phyloP scores from a whole-genome alignment of 2,888 invertebrate species.

The Gymnoscelis rufifasciata region DNA sequence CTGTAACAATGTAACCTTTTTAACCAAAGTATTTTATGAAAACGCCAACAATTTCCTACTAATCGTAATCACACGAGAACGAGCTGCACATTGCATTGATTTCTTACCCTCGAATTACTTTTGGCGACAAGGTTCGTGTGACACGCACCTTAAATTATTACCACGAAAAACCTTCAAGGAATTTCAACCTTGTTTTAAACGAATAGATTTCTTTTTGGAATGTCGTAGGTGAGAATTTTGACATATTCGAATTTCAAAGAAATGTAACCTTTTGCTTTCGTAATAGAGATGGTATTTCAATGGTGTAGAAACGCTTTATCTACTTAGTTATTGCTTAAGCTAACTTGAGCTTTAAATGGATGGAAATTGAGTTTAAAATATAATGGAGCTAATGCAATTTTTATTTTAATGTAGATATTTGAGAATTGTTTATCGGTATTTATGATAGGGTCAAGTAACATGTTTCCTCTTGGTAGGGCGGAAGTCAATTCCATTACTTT shows the following conservation, averaged over 20 bases:
- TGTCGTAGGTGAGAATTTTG: too few relatives aligned
- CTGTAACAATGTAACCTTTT: too few relatives aligned
- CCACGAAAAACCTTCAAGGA: conserved; percentile 14
- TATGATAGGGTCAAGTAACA: conserved; percentile 19
- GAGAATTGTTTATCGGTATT: conserved; percentile 13
- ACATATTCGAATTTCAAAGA: conserved; percentile 7
- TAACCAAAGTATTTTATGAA: not conserved
- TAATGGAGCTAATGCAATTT: not conserved
- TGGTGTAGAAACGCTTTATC: not conserved
- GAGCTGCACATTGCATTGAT: conserved; percentile 46
- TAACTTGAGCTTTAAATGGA: not conserved
- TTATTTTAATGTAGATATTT: conserved; percentile 8
- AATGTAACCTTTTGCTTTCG: not conserved
- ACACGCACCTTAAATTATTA: conserved; percentile 46
- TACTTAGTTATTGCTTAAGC: not conserved
- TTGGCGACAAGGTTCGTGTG: conserved; percentile 45
- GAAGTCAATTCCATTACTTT: conserved; percentile 4
- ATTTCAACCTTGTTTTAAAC: not conserved
- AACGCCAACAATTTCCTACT: not conserved
- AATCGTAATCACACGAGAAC: conserved; percentile 7
- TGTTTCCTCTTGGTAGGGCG: conserved; percentile 3
- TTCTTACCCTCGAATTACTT: conserved; percentile 30
- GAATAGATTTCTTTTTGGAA: not conserved
- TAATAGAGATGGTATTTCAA: not conserved
- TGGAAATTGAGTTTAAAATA: conserved; percentile 8